Conservation (phyloP, 2,888 invertebrate species). For the Drepana falcataria region DNA sequence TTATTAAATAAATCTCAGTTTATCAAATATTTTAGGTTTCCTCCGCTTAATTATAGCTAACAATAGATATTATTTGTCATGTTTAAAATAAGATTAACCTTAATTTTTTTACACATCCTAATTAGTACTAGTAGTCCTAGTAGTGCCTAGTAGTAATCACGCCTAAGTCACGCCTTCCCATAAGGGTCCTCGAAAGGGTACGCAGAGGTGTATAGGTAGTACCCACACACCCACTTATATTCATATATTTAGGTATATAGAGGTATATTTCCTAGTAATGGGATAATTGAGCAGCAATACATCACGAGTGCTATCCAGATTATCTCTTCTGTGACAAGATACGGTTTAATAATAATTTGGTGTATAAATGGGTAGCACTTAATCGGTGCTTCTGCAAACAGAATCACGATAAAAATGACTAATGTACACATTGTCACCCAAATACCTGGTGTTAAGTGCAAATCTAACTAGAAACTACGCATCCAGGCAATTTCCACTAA, state of each 20-base stretch:
- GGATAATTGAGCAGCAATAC: slow-evolving; percentile 25
- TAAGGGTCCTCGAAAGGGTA: too few relatives aligned
- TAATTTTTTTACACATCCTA: too few relatives aligned
- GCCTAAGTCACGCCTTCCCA: too few relatives aligned
- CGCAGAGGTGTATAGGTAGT: too few relatives aligned
- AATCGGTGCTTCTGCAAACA: slow-evolving; percentile 53
- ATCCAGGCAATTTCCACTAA: too few relatives aligned
- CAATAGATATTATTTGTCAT: too few relatives aligned
- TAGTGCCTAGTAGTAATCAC: too few relatives aligned
- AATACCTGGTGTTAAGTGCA: slow-evolving; percentile 6
- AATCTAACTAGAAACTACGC: not conserved
- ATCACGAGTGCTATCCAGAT: slow-evolving; percentile 30
- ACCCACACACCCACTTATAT: not conserved
- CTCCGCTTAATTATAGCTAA: too few relatives aligned
- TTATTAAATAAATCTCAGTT: too few relatives aligned
- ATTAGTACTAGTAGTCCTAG: too few relatives aligned
- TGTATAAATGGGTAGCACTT: slow-evolving; percentile 44
- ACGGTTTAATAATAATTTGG: slow-evolving; percentile 55
- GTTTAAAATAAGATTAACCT: too few relatives aligned
- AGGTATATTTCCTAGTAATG: slow-evolving; percentile 20
- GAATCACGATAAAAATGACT: slow-evolving; percentile 53
- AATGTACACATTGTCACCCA: slow-evolving; percentile 21
- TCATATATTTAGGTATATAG: slow-evolving; percentile 1
- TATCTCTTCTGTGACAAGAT: slow-evolving; percentile 43
- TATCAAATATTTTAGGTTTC: too few relatives aligned